Percentiles rank a stretch among this genome's conserved stretches.
These are phyloP conservation scores for Melinopterus prodromus DNA, from an alignment of 2,888 invertebrate genomes.

Conservation along the genomic window DNA sequence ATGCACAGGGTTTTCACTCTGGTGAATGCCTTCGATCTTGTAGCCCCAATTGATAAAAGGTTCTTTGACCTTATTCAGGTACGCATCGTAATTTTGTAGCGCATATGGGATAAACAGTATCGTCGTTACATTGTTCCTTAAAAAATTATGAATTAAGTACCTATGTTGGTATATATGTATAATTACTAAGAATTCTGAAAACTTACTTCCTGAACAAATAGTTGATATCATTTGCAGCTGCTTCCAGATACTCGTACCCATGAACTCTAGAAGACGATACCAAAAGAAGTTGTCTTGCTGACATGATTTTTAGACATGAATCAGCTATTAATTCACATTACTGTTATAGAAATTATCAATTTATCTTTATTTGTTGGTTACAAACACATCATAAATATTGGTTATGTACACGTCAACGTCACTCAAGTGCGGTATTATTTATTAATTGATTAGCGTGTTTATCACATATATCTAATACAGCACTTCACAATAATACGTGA, in stretches of 20 bases:
- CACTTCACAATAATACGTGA: background rate
- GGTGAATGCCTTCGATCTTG: slow-evolving; percentile 72
- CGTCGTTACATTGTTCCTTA: slow-evolving; percentile 70
- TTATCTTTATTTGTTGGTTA: slow-evolving; percentile 16
- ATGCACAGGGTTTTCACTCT: slow-evolving; percentile 63
- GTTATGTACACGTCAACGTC: slow-evolving; percentile 8
- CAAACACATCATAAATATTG: slow-evolving; percentile 5
- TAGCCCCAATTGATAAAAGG: slow-evolving; percentile 73
- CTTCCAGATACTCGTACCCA: slow-evolving; percentile 72
- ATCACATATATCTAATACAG: slow-evolving; percentile 8
- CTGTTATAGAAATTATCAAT: background rate
- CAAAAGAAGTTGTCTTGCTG: slow-evolving; percentile 65
- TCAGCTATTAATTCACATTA: background rate
- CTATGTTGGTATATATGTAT: background rate
- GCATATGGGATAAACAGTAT: slow-evolving; percentile 82
- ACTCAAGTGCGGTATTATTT: slow-evolving; percentile 17
- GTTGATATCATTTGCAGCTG: slow-evolving; percentile 71
- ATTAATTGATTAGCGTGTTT: slow-evolving; percentile 17
- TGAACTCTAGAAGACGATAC: slow-evolving; percentile 76
- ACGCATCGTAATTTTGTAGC: slow-evolving; percentile 70
- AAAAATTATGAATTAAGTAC: slow-evolving; percentile 49
- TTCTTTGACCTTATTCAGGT: slow-evolving; percentile 68
- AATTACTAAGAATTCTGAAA: slow-evolving; percentile 41
- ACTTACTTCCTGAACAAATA: slow-evolving; percentile 68
- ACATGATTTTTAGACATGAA: slow-evolving; percentile 29